phyloP scores from a whole-genome alignment of 2,797 vertebrate species.

The Sarcoramphus papa region DNA sequence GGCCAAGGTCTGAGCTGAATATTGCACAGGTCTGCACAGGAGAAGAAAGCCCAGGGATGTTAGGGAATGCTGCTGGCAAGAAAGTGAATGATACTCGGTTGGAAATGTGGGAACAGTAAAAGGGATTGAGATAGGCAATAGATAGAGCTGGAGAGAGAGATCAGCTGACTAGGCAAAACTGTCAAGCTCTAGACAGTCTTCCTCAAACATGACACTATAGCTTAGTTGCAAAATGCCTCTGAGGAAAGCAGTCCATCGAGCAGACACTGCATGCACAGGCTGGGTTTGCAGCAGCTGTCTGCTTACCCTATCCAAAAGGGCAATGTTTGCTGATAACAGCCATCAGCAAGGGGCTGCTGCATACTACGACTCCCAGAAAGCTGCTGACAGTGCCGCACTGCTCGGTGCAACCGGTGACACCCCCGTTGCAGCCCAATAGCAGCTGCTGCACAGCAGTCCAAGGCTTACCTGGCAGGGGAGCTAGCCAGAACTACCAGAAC shows the following conservation, averaged over 20 bases:
- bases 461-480: background rate
- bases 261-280: background rate
- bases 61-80: background rate
- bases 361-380: background rate
- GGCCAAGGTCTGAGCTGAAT: background rate
- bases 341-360: background rate
- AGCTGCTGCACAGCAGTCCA: background rate
- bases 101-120: background rate
- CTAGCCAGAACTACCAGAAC: background rate
- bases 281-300: background rate
- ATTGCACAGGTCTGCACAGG: background rate
- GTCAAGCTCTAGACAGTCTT: background rate
- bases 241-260: background rate
- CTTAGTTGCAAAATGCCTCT: background rate
- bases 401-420: background rate
- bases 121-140: background rate
- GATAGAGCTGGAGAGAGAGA: background rate
- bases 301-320: background rate
- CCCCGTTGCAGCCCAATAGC: background rate
- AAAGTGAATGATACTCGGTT: accelerated
- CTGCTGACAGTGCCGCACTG: background rate
- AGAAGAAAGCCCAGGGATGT: background rate
- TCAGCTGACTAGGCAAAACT: background rate
- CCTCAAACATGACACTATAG: accelerated
- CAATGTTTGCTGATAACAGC: background rate